Evolutionary conservation across 2,797 vertebrate genomes (phyloP).

Genomic region (Halcyon smyrnensis): DNA sequence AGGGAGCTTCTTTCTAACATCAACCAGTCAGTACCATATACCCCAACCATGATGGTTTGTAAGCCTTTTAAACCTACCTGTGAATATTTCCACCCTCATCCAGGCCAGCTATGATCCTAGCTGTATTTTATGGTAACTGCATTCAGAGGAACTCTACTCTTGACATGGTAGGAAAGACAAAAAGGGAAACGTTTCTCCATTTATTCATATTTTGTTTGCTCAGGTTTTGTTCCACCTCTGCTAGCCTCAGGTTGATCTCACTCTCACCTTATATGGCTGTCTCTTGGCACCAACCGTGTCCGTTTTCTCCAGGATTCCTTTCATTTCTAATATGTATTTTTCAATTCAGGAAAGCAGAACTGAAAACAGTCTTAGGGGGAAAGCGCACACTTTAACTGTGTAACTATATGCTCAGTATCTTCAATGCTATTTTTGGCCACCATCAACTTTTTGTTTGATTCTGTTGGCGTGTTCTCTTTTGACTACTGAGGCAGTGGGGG

Average conservation of each 20-base stretch:
- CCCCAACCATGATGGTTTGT: not conserved
- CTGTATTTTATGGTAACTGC: not conserved
- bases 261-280: not conserved
- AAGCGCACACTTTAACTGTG: not conserved
- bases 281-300: not conserved
- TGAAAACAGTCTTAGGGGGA: not conserved
- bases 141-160: not conserved
- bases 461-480: constrained; percentile 17
- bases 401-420: not conserved
- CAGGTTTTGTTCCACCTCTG: not conserved
- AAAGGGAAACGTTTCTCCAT: not conserved
- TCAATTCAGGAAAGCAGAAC: constrained; percentile 17
- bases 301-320: not conserved
- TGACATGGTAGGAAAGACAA: not conserved
- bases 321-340: not conserved
- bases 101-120: not conserved
- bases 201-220: not conserved
- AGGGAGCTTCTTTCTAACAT: not conserved
- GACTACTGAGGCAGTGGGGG: constrained; percentile 7
- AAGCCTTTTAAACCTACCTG: not conserved
- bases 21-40: not conserved
- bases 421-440: constrained; percentile 55
- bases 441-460: constrained; percentile 41
- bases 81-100: not conserved
- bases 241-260: not conserved